Base-by-base conservation (phyloP, 2,888 invertebrate genomes). In the Aphidius colemani region DNA sequence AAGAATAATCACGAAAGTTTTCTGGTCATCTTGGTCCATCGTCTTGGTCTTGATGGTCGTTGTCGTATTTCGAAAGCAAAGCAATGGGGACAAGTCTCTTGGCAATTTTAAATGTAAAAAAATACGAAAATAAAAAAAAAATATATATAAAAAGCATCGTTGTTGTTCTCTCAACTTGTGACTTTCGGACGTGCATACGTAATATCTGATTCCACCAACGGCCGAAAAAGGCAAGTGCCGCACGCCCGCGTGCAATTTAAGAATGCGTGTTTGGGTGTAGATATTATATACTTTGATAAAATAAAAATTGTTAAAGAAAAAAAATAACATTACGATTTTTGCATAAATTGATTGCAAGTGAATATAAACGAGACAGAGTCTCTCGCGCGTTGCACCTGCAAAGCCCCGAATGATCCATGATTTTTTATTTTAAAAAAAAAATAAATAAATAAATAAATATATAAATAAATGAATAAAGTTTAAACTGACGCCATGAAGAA, bases 151-250 rank as follows among this genome's bases (percentile, higher is more conserved):
- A 30, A 30, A 30, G 30, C 30, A 30, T 30, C 30, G 30, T 44
- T 53, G 69, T 66, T 71, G 74, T 70, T 74, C 72, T 73, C 57
- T 46, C 68, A 64, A 30, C 30, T 30, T 30, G 70, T 68, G 72
- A 30, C 75, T 74, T 77, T 78, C 72, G 74, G 70, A 72, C 73
- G 73, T 78, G 78, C 78, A 78, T 78, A 78, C 76, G 75, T 79
- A 79, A 79, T 78, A 78, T 79, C 78, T 76, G 78, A 78, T 79
- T 78, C 72, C 72, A 74, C 73, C 71, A 73, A 53, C 49, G 59
- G 43, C 53, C 53, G 57, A 61, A 56, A 61, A 64, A 64, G 64
- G 46, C 51, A 45, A 53, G 53, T 46, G 46, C 61, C 30, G 53
- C 46, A 53, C 53, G 61, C 61, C 53, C 53, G 53, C 53, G 61